phyloP scores from a whole-genome alignment of 2,113 vertebrate genomes.

The Panthera tigris region DNA sequence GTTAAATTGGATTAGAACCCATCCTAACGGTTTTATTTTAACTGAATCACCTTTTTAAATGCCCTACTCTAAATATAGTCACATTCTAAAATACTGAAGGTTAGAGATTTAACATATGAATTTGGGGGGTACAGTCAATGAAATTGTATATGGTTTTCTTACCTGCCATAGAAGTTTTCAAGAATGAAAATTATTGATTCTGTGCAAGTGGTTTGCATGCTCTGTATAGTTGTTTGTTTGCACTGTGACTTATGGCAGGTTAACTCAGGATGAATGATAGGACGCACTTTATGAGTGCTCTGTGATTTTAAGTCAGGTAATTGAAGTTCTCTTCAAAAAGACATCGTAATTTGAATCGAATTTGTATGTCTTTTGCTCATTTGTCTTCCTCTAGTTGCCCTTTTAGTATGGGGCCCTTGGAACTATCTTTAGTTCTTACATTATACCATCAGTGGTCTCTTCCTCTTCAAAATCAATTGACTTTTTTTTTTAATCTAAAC shows the following conservation, averaged over 20 bases:
- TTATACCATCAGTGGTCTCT: background rate
- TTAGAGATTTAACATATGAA: background rate
- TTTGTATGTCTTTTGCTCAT: background rate
- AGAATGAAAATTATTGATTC: background rate
- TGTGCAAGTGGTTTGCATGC: background rate
- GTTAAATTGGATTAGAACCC: background rate
- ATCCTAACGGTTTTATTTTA: background rate
- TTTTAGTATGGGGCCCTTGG: background rate
- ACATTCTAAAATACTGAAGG: background rate
- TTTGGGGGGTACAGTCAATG: background rate
- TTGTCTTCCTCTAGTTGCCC: background rate
- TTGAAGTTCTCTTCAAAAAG: background rate
- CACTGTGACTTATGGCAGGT: background rate
- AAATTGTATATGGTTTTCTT: background rate
- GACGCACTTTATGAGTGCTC: background rate
- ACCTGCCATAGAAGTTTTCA: background rate
- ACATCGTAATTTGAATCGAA: background rate
- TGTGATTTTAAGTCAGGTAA: background rate
- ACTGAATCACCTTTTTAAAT: background rate
- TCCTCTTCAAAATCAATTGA: background rate
- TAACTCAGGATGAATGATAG: background rate
- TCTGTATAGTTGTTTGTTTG: background rate
- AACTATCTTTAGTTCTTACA: background rate
- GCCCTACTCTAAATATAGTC: background rate
- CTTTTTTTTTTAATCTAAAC: background rate